Evolutionary conservation across 2,888 invertebrate genomes (phyloP).

Genomic region (Drosophila demipolita): DNA sequence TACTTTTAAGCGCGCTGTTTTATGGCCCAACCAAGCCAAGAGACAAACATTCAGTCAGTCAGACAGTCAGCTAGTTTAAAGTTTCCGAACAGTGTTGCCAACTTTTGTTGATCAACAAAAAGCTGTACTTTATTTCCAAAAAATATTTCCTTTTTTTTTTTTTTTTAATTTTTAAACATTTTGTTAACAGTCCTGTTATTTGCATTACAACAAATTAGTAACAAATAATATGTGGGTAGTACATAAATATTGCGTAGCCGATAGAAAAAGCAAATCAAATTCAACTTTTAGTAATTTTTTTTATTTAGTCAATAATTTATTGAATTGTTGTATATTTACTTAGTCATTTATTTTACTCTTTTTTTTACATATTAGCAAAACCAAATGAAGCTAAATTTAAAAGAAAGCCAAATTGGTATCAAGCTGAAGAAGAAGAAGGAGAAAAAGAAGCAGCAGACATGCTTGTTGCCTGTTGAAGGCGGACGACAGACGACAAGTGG

Average conservation of each 20-base stretch:
- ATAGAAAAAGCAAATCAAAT: too few relatives aligned
- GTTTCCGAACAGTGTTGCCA: not conserved
- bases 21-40: constrained; percentile 40
- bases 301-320: too few relatives aligned
- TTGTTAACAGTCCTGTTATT: not conserved
- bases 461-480: not conserved
- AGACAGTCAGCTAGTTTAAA: not conserved
- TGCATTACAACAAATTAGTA: not conserved
- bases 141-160: not conserved
- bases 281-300: too few relatives aligned
- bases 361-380: too few relatives aligned
- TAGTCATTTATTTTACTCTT: too few relatives aligned
- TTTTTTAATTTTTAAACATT: not conserved
- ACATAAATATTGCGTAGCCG: too few relatives aligned
- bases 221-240: not conserved
- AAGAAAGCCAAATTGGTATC: not conserved
- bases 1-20: constrained; percentile 66
- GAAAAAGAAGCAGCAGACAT: constrained; percentile 1
- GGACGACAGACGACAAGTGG: not conserved
- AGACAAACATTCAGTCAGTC: not conserved
- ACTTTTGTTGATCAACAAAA: not conserved
- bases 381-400: not conserved
- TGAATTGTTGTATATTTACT: too few relatives aligned
- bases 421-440: not conserved
- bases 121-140: not conserved